Conservation (phyloP, 2,113 vertebrate genomes). For the Planiliza haematocheilus region DNA sequence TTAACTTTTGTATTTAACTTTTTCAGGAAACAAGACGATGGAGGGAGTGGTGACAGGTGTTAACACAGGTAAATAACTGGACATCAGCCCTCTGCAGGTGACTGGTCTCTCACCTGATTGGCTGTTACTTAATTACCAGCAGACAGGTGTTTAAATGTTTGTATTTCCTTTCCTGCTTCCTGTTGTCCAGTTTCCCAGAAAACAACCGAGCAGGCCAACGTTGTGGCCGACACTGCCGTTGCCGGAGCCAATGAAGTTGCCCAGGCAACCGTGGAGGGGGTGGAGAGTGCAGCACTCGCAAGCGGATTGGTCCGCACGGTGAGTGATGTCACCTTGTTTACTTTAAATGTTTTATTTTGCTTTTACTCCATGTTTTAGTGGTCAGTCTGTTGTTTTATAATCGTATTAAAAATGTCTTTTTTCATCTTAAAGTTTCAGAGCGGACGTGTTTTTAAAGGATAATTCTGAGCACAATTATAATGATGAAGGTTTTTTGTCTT, state of each 20-base stretch:
- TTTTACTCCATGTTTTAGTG: no score
- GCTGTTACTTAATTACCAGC: background rate
- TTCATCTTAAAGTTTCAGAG: no score
- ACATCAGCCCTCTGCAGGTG: no score
- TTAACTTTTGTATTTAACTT: background rate
- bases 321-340: conserved; percentile 36
- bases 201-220: conserved; percentile 91
- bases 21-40: conserved; percentile 93
- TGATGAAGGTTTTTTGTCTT: conserved; percentile 8
- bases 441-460: background rate
- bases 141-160: background rate
- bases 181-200: conserved; percentile 89
- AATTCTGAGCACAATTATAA: conserved; percentile 1
- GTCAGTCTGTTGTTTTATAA: no score
- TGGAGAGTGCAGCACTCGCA: conserved; percentile 86
- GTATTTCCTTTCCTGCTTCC: background rate
- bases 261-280: conserved; percentile 88
- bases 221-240: conserved; percentile 88
- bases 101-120: background rate
- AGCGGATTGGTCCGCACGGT: conserved; percentile 88
- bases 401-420: no score
- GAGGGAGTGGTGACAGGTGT: conserved; percentile 92
- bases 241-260: conserved; percentile 89
- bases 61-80: conserved; percentile 88
- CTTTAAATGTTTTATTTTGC: no score